Percentiles rank a stretch among this genome's conserved stretches.
Evolutionary conservation across 2,888 invertebrate species (phyloP).

Genomic region (Noctua janthe): DNA sequence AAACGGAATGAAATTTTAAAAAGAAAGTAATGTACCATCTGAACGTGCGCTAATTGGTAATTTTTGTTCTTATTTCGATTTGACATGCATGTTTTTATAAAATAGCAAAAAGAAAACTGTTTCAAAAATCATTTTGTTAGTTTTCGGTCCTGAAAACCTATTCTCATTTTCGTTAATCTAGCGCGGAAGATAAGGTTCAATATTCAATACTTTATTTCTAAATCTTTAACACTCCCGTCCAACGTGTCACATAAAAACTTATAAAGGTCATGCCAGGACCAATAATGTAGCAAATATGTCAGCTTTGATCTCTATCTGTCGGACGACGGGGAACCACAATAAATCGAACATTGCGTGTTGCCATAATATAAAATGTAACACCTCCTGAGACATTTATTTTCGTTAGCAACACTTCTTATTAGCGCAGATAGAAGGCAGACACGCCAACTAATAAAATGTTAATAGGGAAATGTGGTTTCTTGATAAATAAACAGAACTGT

Average conservation of each 20-base stretch:
- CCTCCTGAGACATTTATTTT: slow-evolving; percentile 85
- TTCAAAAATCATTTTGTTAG: not conserved
- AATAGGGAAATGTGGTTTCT: slow-evolving; percentile 81
- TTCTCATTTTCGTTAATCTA: not conserved
- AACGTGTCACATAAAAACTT: slow-evolving; percentile 34
- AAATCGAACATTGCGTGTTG: slow-evolving; percentile 82
- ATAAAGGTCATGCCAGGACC: slow-evolving; percentile 30
- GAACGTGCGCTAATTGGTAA: slow-evolving; percentile 17
- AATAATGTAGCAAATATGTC: slow-evolving; percentile 52
- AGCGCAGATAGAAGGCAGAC: slow-evolving; percentile 82
- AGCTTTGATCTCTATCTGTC: slow-evolving; percentile 57
- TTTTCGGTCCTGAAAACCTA: not conserved
- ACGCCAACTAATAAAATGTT: slow-evolving; percentile 83
- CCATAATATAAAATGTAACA: slow-evolving; percentile 86
- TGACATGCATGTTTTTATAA: not conserved
- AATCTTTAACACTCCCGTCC: not conserved
- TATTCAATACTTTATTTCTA: not conserved
- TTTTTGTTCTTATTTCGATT: slow-evolving; percentile 15
- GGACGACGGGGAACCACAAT: slow-evolving; percentile 60
- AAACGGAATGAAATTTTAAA: slow-evolving; percentile 7
- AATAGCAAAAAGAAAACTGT: not conserved
- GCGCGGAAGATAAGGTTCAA: not conserved
- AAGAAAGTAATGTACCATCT: slow-evolving; percentile 5
- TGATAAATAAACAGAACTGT: slow-evolving; percentile 75
- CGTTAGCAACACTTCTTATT: slow-evolving; percentile 84